Conservation (phyloP, 2,888 invertebrate species). For the Alviniconcha strummeri region DNA sequence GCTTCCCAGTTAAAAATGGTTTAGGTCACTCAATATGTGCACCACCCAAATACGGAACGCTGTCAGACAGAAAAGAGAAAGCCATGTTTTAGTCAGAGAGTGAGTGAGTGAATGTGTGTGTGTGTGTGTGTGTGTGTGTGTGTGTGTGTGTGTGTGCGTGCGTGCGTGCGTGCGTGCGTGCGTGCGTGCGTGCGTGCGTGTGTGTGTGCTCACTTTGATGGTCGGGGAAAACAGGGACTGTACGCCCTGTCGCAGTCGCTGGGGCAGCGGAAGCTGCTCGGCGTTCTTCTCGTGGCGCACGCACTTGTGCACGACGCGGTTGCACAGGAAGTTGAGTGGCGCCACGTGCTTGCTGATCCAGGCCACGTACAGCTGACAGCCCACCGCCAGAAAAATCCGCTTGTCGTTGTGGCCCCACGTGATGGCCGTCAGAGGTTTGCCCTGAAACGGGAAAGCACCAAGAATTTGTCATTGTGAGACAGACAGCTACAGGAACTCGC, state of each 20-base stretch:
- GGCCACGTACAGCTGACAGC: conserved; percentile 91
- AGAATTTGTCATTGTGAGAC: neutral
- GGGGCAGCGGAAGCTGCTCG: conserved; percentile 88
- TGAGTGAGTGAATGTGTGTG: too few relatives aligned
- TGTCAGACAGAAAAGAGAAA: too few relatives aligned
- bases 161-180: too few relatives aligned
- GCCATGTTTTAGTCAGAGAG: too few relatives aligned
- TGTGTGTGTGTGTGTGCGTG: too few relatives aligned
- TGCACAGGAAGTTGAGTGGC: conserved; percentile 90
- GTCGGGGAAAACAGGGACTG: conserved; percentile 80
- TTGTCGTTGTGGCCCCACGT: conserved; percentile 99
- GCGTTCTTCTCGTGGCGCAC: conserved; percentile 82
- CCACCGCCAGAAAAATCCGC: conserved; percentile 93
- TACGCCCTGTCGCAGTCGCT: conserved; percentile 78
- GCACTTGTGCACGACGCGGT: conserved; percentile 77
- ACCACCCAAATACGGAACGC: too few relatives aligned
- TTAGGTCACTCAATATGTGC: too few relatives aligned
- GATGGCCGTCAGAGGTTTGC: conserved; percentile 88
- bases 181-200: too few relatives aligned
- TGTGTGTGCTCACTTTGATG: conserved; percentile 82
- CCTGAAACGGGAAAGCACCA: conserved; percentile 49
- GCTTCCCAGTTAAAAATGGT: too few relatives aligned
- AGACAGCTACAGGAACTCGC: too few relatives aligned
- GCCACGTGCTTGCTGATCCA: conserved; percentile 94
- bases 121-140: too few relatives aligned